Base-by-base conservation (phyloP, 2,888 invertebrate genomes). In the Leptopilina syphax region DNA sequence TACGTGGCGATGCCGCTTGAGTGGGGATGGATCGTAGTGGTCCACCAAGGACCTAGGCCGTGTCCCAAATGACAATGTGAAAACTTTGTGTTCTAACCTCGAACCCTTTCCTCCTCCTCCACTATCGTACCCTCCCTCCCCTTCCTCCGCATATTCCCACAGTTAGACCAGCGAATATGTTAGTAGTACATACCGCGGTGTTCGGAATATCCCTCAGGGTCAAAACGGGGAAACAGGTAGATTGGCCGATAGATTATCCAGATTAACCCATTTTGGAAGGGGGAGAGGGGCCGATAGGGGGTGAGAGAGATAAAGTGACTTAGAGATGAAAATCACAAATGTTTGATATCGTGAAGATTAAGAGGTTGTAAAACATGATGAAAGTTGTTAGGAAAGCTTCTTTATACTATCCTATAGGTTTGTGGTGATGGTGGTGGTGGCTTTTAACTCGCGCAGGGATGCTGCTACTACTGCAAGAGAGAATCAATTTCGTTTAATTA, bases 11-110 rank as follows among this genome's bases (percentile, higher is more conserved):
- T 81, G 80, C 27, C 66, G 78, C 18, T 81, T 79, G 84, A 81
- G 89, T 87, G 87, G 89, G 89, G 89, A 85, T 85, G 82, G 85
- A 88, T 86, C 84, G 86, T 86, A 83, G 84, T 86, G 87, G 87
- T 86, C 85, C 88, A 86, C 84, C 87, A 80, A 86, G 84, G 81
- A 83, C 80, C 80, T 80, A 41, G 77, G 70, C 79, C 77, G 80
- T 82, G 84, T 84, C 86, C 86, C 84, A 86, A 86, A 87, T 88
- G 88, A 87, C 88, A 87, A 87, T 87, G 88, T 85, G 87, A 85
- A 86, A 87, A 87, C 87, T 88, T 87, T 81, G 83, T 83, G 84
- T 84, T 84, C 85, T 79, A 86, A 86, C 85, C 86, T 85, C 82
- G 85, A 83, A 80, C 81, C 81, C 83, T 82, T 83, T 80, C 47